Percentiles rank a stretch among this genome's conserved stretches.
phyloP scores from a whole-genome alignment of 2,888 invertebrate species.

The Nasonia oneida region DNA sequence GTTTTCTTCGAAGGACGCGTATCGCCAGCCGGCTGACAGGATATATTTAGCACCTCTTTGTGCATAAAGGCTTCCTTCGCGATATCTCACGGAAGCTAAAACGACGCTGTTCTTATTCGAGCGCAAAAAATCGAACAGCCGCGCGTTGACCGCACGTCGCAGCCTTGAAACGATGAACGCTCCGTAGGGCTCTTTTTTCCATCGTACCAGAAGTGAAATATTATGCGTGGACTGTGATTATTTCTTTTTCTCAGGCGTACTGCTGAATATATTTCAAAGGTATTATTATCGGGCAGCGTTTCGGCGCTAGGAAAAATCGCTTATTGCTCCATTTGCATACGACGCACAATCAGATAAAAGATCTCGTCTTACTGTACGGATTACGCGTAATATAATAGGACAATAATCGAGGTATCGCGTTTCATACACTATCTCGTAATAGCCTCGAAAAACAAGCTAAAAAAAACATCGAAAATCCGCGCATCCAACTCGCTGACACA shows the following conservation, averaged over 20 bases:
- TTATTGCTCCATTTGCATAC: constrained; percentile 16
- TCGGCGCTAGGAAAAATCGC: background rate
- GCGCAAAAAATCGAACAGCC: background rate
- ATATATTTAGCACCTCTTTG: constrained; percentile 23
- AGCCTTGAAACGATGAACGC: constrained; percentile 8
- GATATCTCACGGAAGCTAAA: constrained; percentile 29
- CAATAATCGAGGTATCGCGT: constrained; percentile 34
- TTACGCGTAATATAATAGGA: constrained; percentile 53
- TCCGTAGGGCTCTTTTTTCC: background rate
- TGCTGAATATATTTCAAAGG: background rate
- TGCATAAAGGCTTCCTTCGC: background rate
- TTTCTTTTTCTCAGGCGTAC: background rate
- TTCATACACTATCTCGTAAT: constrained; percentile 15
- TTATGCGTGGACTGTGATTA: background rate
- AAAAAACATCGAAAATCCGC: background rate
- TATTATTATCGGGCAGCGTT: background rate
- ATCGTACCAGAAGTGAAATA: background rate
- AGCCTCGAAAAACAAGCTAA: background rate
- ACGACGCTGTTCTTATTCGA: background rate
- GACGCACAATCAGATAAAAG: constrained; percentile 37
- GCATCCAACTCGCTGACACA: constrained; percentile 22
- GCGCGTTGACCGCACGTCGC: too few relatives aligned
- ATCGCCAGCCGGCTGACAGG: background rate
- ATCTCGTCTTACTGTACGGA: constrained; percentile 40
- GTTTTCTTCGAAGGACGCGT: constrained; percentile 24